Evolutionary conservation across 2,113 vertebrate genomes (phyloP).

Genomic region (Cryptomyrus ogoouensis): DNA sequence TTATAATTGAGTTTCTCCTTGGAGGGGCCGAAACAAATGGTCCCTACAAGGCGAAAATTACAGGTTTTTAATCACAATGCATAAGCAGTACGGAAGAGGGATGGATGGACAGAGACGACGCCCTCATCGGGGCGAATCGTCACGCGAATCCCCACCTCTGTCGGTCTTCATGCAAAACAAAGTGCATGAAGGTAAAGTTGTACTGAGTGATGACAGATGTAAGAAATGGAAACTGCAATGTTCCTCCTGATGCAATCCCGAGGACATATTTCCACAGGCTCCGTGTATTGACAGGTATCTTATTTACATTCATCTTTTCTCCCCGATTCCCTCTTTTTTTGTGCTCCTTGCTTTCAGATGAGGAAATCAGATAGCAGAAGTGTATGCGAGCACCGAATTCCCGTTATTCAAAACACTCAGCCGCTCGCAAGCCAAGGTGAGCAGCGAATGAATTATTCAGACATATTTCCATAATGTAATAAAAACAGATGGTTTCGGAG

Average conservation of each 20-base stretch:
- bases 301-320: slow-evolving; percentile 29
- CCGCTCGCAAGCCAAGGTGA: slow-evolving; percentile 33
- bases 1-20: not conserved
- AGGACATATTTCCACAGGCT: not conserved
- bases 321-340: not conserved
- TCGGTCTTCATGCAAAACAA: not conserved
- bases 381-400: slow-evolving; percentile 8
- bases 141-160: not conserved
- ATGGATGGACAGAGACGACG: not conserved
- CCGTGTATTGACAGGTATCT: slow-evolving; percentile 17
- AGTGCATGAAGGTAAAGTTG: not conserved
- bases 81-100: not conserved
- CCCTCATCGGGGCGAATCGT: not conserved
- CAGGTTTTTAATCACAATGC: not conserved
- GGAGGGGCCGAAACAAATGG: not conserved
- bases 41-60: not conserved
- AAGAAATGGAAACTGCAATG: not conserved
- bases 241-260: not conserved
- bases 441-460: slow-evolving; percentile 33
- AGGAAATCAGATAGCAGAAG: slow-evolving; percentile 9
- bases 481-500: slow-evolving; percentile 25
- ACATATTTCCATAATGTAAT: slow-evolving; percentile 11
- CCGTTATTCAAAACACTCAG: slow-evolving; percentile 19
- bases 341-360: slow-evolving; percentile 8
- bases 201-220: not conserved